Base-by-base conservation (phyloP, 1,140 invertebrate species). In the Drosophila ogumai region DNA sequence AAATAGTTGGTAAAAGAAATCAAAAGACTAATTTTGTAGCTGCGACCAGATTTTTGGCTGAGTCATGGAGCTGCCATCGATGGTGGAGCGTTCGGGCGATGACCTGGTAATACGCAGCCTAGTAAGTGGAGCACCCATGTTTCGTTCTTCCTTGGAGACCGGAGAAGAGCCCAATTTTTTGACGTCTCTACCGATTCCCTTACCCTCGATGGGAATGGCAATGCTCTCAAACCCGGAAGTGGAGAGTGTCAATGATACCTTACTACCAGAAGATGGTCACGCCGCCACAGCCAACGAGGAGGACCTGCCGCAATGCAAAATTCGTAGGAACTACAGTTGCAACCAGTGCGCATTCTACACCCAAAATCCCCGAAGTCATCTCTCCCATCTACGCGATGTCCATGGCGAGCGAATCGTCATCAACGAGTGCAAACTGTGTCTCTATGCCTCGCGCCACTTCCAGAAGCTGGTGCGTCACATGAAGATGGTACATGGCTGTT, bases 391-490 rank as follows among this genome's bases (percentile, higher is more conserved):
- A 59, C 95, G 95, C 38, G 96, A 97, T 92, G 95, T 95, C 22
- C 97, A 98, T 92, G 94, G 95, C 47, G 95, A 96, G 78, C 95
- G 94, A 77, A 94, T 97, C 46, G 95, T 95, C 75, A 96, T 98
- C 58, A 97, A 96, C 90, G 95, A 96, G 79, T 98, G 97, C 90
- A 95, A 95, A 15, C 93, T 95, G 60, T 98, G 97, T 92, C 93
- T 97, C 52, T 98, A 98, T 93, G 97, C 97, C 8, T 97, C 96
- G n/a, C 95, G 95, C 60, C 96, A 97, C 91, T 96, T 96, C 80
- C 96, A 97, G 82, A 98, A 98, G 93, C 93, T 98, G 40, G 94
- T 96, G 55, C 93, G 97, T 58, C 97, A 98, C 93, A 94, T 96
- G 77, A 96, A 96, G 88, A 96, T 96, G 95, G 95, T 96, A 41